phyloP scores from a whole-genome alignment of 2,888 invertebrate genomes.

The Ceriagrion tenellum region DNA sequence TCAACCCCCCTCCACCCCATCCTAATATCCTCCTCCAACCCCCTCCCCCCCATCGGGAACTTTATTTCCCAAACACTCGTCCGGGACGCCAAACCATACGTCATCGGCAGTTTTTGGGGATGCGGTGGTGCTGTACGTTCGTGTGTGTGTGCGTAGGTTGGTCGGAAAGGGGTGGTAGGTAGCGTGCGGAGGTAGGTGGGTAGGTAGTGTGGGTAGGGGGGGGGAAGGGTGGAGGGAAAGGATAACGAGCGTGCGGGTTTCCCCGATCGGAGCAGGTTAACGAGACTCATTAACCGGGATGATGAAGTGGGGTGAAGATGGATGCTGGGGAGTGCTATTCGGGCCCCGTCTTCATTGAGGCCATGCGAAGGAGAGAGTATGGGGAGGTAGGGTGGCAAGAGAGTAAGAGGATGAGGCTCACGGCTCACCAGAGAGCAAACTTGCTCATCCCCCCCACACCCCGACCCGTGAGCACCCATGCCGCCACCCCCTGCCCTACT shows the following conservation, averaged over 20 bases:
- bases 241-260: conserved; percentile 31
- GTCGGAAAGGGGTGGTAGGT: neutral
- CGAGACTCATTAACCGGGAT: conserved; percentile 39
- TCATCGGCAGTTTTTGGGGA: neutral
- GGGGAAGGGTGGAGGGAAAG: neutral
- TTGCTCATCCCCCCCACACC: neutral
- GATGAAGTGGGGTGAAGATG: conserved; percentile 36
- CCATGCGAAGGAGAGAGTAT: neutral
- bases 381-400: neutral
- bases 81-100: conserved; percentile 39
- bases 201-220: neutral
- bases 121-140: neutral
- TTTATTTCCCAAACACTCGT: conserved; percentile 39
- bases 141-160: no score
- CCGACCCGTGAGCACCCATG: neutral
- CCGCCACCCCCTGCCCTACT: neutral
- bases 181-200: neutral
- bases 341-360: conserved; percentile 29
- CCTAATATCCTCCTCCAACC: neutral
- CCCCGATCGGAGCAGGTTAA: conserved; percentile 36
- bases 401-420: neutral
- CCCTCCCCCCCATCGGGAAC: neutral
- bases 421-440: neutral
- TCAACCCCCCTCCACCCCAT: neutral
- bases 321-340: conserved; percentile 25